Conservation (phyloP, 2,797 vertebrate genomes). For the Otus scops region DNA sequence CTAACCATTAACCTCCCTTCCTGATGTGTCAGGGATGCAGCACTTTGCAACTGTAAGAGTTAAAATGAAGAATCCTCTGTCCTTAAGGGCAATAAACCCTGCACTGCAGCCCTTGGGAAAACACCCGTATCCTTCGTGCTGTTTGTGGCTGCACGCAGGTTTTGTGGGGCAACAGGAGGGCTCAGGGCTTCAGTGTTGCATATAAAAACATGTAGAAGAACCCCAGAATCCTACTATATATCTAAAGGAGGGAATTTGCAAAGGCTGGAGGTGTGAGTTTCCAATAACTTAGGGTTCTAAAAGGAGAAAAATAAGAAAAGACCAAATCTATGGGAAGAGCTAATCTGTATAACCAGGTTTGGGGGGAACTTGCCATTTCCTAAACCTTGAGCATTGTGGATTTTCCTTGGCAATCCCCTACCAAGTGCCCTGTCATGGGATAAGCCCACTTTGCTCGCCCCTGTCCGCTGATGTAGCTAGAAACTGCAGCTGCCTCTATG, state of each 20-base stretch:
- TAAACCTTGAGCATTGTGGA: neutral
- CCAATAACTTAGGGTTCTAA: neutral
- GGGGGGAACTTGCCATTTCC: neutral
- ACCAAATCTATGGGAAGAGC: neutral
- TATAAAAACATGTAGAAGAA: neutral
- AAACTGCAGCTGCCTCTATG: neutral
- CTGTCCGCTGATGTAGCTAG: neutral
- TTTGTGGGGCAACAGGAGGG: neutral
- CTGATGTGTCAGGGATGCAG: neutral
- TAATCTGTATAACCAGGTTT: neutral
- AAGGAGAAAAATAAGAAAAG: neutral
- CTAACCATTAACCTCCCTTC: neutral
- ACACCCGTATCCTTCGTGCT: fast-evolving
- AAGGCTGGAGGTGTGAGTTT: neutral
- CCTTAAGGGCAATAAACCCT: neutral
- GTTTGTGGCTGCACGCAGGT: neutral
- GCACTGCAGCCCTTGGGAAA: neutral
- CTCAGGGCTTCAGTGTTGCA: neutral
- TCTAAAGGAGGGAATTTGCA: neutral
- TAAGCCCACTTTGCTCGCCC: neutral
- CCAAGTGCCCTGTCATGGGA: neutral
- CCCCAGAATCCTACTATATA: fast-evolving
- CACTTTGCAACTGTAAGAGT: neutral
- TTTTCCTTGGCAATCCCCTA: neutral
- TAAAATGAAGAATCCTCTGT: neutral